Evolutionary conservation across 2,797 vertebrate genomes (phyloP).

Genomic region (Darevskia mixta): DNA sequence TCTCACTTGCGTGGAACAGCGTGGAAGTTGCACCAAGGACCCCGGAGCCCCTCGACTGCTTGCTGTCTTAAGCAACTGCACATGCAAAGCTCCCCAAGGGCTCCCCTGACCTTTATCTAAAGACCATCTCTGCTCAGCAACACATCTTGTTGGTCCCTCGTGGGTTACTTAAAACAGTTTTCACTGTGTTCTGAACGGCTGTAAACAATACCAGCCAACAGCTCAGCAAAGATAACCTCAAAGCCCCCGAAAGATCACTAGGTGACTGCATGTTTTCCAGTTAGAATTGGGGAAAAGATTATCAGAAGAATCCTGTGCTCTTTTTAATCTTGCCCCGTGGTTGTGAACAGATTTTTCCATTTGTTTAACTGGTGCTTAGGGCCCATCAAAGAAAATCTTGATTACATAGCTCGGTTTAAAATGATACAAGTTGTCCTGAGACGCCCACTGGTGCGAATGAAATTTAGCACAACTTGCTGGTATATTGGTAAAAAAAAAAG

Average conservation of each 20-base stretch:
- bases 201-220: conserved; percentile 10
- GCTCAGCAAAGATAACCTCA: background rate
- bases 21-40: conserved; percentile 16
- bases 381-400: background rate
- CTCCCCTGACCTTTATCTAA: conserved; percentile 46
- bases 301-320: background rate
- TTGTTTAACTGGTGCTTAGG: conserved; percentile 1
- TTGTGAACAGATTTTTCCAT: conserved; percentile 1
- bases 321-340: background rate
- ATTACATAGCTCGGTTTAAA: background rate
- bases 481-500: too few species aligned
- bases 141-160: conserved; percentile 8
- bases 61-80: conserved; percentile 5
- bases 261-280: background rate
- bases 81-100: conserved; percentile 4
- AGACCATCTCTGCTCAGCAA: conserved; percentile 8
- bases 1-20: background rate
- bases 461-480: too few species aligned
- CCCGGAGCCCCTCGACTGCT: background rate
- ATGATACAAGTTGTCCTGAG: background rate
- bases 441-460: too few species aligned
- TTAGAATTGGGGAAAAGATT: conserved; percentile 4
- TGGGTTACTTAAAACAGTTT: conserved; percentile 23
- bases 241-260: background rate
- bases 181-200: conserved; percentile 1